Percentiles rank a stretch among this genome's conserved stretches.
These are phyloP conservation scores for Avahi laniger DNA, from an alignment of 2,797 vertebrate genomes.

Conservation along the genomic window DNA sequence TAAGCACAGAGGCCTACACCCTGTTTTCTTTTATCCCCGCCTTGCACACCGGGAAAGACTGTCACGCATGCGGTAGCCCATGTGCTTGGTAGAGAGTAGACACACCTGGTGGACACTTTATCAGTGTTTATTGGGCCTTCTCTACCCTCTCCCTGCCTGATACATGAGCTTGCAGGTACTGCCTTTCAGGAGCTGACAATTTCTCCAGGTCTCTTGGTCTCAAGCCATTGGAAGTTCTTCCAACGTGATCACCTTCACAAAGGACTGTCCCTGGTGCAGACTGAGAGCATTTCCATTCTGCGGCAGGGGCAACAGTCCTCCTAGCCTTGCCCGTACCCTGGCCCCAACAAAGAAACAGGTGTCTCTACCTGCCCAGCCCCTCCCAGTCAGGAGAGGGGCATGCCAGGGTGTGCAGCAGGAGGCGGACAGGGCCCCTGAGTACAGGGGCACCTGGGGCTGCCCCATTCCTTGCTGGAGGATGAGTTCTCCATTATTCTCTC, in stretches of 20 bases:
- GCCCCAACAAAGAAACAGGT: neutral
- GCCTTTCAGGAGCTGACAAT: neutral
- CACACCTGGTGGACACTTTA: neutral
- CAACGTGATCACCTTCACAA: neutral
- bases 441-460: neutral
- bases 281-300: neutral
- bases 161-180: neutral
- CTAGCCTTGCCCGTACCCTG: neutral
- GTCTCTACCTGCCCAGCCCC: neutral
- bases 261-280: neutral
- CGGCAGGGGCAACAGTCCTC: neutral
- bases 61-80: rapidly evolving
- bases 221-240: neutral
- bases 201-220: neutral
- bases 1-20: neutral
- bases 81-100: neutral
- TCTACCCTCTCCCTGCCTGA: neutral
- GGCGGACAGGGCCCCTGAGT: neutral
- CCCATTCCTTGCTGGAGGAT: neutral
- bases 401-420: neutral
- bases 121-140: neutral
- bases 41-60: neutral
- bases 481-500: neutral
- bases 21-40: neutral
- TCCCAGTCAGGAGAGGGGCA: neutral